A percentile compares a stretch with the other conserved stretches of the same genome.
These are phyloP conservation scores for Caenorhabditis angaria DNA, from an alignment of 2,888 invertebrate genomes.

Conservation along the genomic window DNA sequence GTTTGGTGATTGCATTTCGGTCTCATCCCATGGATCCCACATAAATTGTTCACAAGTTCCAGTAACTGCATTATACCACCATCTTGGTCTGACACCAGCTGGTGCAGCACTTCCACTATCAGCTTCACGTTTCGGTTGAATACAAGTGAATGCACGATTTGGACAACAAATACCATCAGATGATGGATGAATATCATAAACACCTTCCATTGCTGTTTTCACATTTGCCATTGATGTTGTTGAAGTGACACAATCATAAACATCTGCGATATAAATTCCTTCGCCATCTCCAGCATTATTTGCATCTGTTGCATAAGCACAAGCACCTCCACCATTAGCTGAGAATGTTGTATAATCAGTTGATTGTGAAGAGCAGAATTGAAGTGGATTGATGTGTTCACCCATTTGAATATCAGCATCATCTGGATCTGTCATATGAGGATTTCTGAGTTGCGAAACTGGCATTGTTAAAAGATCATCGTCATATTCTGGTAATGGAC, in stretches of 20 bases:
- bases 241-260: slow-evolving; percentile 69
- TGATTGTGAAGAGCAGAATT: slow-evolving; percentile 66
- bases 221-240: slow-evolving; percentile 68
- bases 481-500: slow-evolving; percentile 63
- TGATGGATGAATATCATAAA: slow-evolving; percentile 67
- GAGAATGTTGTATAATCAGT: slow-evolving; percentile 70
- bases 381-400: slow-evolving; percentile 71
- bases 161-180: slow-evolving; percentile 71
- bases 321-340: slow-evolving; percentile 67
- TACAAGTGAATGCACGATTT: slow-evolving; percentile 70
- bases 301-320: slow-evolving; percentile 51
- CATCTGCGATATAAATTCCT: slow-evolving; percentile 70
- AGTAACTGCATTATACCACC: slow-evolving; percentile 71
- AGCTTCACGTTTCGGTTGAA: slow-evolving; percentile 71
- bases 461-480: slow-evolving; percentile 71
- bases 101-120: slow-evolving; percentile 69
- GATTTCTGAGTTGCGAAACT: slow-evolving; percentile 69
- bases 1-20: slow-evolving; percentile 70
- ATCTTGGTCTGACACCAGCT: slow-evolving; percentile 68
- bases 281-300: slow-evolving; percentile 53
- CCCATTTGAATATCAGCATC: slow-evolving; percentile 70
- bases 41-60: slow-evolving; percentile 71
- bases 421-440: slow-evolving; percentile 72
- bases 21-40: slow-evolving; percentile 72
- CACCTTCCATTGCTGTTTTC: slow-evolving; percentile 71